Evolutionary conservation across 2,888 invertebrate species (phyloP).

Genomic region (Halictus quadricinctus): DNA sequence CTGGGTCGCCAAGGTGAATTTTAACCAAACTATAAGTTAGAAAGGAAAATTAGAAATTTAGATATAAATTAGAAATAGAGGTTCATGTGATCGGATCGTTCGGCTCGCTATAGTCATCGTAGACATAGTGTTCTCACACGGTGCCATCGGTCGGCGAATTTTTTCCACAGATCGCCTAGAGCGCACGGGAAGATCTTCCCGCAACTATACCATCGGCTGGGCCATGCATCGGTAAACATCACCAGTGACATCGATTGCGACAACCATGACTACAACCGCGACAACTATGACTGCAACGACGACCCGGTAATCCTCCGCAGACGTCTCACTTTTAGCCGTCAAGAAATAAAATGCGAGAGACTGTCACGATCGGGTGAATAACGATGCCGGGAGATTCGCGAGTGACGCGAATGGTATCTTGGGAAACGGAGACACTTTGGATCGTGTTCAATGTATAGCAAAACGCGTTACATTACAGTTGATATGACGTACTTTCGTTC

Average conservation of each 20-base stretch:
- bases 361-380: not conserved
- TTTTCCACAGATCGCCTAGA: slow-evolving; percentile 88
- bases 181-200: slow-evolving; percentile 90
- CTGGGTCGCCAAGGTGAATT: no score
- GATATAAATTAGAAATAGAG: no score
- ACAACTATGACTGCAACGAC: slow-evolving; percentile 26
- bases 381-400: not conserved
- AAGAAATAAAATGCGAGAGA: slow-evolving; percentile 6
- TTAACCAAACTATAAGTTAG: no score
- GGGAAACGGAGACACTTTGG: slow-evolving; percentile 6
- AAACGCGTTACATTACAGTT: not conserved
- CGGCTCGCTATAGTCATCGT: slow-evolving; percentile 26
- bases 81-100: slow-evolving; percentile 38
- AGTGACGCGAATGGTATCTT: not conserved
- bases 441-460: not conserved
- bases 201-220: slow-evolving; percentile 92
- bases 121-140: slow-evolving; percentile 38
- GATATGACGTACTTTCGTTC: not conserved
- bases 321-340: slow-evolving; percentile 12
- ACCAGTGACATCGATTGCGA: slow-evolving; percentile 33
- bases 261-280: slow-evolving; percentile 22
- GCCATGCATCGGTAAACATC: slow-evolving; percentile 71
- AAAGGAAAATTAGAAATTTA: no score
- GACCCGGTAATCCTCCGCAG: slow-evolving; percentile 26
- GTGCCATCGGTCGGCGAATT: slow-evolving; percentile 59